phyloP scores from a whole-genome alignment of 2,888 invertebrate species.

The Diarsia mendica region DNA sequence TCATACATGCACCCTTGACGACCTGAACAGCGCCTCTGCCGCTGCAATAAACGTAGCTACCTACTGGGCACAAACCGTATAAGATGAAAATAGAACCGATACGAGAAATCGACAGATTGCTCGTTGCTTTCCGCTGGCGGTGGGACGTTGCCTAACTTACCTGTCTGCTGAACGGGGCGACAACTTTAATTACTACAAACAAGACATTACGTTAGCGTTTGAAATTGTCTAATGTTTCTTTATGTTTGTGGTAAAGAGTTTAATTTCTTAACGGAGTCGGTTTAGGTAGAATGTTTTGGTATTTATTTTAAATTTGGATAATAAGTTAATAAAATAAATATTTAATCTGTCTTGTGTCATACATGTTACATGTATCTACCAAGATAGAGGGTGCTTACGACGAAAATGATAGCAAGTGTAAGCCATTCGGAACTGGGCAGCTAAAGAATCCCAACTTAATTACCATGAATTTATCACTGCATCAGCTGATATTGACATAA shows the following conservation, averaged over 20 bases:
- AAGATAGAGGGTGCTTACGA: no score
- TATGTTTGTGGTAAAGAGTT: neutral
- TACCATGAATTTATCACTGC: neutral
- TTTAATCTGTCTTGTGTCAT: neutral
- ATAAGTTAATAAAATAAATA: neutral
- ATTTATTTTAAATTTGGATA: neutral
- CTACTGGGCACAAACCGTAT: no score
- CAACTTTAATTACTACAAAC: constrained; percentile 39
- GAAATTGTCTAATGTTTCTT: neutral
- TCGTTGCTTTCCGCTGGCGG: neutral
- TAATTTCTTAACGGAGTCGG: neutral
- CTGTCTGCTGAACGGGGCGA: constrained; percentile 7
- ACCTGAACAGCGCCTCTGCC: no score
- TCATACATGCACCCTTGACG: no score
- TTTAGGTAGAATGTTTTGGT: neutral
- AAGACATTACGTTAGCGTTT: constrained; percentile 7
- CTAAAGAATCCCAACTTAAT: neutral
- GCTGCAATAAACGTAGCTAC: no score
- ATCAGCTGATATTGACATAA: no score
- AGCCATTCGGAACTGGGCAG: neutral
- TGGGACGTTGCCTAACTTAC: neutral
- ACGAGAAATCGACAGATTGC: no score
- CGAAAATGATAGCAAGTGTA: neutral
- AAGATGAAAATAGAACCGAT: no score
- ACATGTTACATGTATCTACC: no score